phyloP scores from a whole-genome alignment of 2,113 vertebrate species.

The Plectropomus leopardus region DNA sequence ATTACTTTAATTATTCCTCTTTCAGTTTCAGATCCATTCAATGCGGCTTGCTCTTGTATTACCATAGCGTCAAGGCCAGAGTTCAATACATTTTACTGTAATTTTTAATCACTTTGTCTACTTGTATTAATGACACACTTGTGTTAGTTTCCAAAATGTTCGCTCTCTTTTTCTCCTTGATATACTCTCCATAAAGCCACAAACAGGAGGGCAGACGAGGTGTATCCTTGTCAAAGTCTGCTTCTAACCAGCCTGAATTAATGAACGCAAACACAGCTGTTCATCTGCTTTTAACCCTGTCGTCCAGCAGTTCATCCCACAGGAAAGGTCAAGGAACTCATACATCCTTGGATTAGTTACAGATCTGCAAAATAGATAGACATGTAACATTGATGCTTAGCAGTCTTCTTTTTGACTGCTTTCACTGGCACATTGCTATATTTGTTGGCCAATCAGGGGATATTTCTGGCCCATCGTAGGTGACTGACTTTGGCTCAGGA shows the following conservation, averaged over 20 bases:
- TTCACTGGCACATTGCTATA: too few species aligned
- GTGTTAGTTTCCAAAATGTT: background rate
- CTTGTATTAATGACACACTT: conserved; percentile 17
- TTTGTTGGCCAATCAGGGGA: too few species aligned
- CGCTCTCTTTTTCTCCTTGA: background rate
- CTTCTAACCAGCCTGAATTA: background rate
- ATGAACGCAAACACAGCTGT: background rate
- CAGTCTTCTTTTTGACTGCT: background rate
- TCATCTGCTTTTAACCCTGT: background rate
- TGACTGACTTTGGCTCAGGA: too few species aligned
- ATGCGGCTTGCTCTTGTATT: background rate
- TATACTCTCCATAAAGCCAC: background rate
- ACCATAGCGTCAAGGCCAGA: conserved; percentile 26
- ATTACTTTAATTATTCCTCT: conserved; percentile 34
- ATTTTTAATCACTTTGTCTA: conserved; percentile 7
- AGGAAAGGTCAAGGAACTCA: background rate
- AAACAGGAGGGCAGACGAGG: background rate
- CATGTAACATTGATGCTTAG: conserved; percentile 20
- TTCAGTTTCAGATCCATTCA: conserved; percentile 43
- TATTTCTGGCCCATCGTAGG: too few species aligned
- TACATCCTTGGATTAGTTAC: background rate
- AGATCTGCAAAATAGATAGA: conserved; percentile 17
- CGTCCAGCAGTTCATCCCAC: background rate
- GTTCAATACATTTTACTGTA: background rate
- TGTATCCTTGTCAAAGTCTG: background rate